These are phyloP conservation scores for Hydraecia micacea DNA, from an alignment of 2,888 invertebrate genomes.

Conservation along the genomic window DNA sequence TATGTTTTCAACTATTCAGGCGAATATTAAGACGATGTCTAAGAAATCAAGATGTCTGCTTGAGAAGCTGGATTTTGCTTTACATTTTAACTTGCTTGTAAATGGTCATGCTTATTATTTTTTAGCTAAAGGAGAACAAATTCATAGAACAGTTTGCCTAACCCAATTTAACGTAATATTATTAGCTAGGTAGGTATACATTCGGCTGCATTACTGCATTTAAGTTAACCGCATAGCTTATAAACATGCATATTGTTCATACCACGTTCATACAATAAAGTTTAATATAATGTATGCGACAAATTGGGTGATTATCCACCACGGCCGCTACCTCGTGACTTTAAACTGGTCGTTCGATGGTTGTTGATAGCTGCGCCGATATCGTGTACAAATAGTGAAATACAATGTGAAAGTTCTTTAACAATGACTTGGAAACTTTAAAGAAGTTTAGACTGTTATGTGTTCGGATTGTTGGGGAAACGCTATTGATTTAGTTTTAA, in stretches of 20 bases:
- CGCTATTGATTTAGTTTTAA: background rate
- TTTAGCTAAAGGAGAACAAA: background rate
- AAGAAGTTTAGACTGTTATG: slow-evolving; percentile 14
- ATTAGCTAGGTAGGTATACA: background rate
- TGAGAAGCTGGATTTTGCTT: background rate
- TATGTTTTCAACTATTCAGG: background rate
- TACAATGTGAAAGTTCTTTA: slow-evolving; percentile 34
- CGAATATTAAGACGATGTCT: background rate
- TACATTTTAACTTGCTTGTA: background rate
- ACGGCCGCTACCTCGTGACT: slow-evolving; percentile 23
- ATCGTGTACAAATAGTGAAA: slow-evolving; percentile 30
- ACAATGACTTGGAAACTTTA: slow-evolving; percentile 41
- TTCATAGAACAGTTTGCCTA: background rate
- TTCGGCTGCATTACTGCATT: slow-evolving; percentile 5
- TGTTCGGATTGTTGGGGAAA: background rate
- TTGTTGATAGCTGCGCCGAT: slow-evolving; percentile 13
- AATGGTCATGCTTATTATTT: background rate
- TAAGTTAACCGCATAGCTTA: slow-evolving; percentile 20
- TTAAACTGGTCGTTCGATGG: slow-evolving; percentile 25
- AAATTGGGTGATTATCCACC: slow-evolving; percentile 39
- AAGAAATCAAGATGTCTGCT: background rate
- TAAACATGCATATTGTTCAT: slow-evolving; percentile 31
- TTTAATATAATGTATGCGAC: slow-evolving; percentile 38
- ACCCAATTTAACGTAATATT: background rate
- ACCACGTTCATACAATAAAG: slow-evolving; percentile 7